Evolutionary conservation across 2,888 invertebrate genomes (phyloP).

Genomic region (Onchidella celtica): DNA sequence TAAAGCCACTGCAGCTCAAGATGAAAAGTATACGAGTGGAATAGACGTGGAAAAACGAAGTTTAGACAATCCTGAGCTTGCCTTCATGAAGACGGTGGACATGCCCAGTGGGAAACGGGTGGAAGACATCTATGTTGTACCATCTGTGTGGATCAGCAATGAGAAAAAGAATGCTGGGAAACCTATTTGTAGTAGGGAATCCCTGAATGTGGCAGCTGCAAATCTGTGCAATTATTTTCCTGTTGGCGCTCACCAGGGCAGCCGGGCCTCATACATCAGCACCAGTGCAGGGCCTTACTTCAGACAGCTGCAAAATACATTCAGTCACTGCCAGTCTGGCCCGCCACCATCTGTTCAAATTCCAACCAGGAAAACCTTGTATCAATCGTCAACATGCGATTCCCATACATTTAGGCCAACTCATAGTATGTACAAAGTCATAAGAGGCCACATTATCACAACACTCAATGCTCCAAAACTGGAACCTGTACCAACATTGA

Average conservation of each 20-base stretch:
- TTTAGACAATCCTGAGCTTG: constrained; percentile 41
- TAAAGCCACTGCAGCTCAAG: not conserved
- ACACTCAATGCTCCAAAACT: constrained; percentile 44
- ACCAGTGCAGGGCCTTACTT: not conserved
- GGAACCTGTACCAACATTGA: constrained; percentile 36
- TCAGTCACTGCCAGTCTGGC: not conserved
- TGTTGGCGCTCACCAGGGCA: constrained; percentile 4
- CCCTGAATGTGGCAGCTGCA: not conserved
- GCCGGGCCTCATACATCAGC: not conserved
- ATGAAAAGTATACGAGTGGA: not conserved
- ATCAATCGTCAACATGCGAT: not conserved
- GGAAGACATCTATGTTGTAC: constrained; percentile 46
- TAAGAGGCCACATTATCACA: constrained; percentile 43
- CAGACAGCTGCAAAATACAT: constrained; percentile 8
- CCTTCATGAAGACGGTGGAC: constrained; percentile 46
- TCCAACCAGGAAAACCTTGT: not conserved
- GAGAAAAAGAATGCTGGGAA: constrained; percentile 21
- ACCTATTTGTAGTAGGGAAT: not conserved
- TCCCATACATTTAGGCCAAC: constrained; percentile 16
- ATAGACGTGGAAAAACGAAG: not conserved
- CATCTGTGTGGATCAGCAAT: constrained; percentile 40
- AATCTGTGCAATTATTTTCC: constrained; percentile 10
- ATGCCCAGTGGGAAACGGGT: constrained; percentile 47
- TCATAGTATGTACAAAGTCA: constrained; percentile 18
- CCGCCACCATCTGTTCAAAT: not conserved